These are phyloP conservation scores for Cheilosia variabilis DNA, from an alignment of 2,888 invertebrate species.

Conservation along the genomic window DNA sequence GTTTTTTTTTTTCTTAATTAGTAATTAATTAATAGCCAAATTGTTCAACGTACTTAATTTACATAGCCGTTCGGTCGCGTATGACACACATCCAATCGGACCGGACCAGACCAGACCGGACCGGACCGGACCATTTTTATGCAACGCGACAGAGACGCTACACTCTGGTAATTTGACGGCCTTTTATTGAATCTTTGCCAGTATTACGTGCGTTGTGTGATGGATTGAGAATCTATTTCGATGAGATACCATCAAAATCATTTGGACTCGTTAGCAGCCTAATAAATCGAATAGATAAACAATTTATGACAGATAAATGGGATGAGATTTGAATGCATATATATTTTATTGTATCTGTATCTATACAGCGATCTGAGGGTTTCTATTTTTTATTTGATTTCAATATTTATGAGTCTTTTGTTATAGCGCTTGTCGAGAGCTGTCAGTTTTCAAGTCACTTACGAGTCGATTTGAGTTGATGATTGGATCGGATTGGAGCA, in stretches of 20 bases:
- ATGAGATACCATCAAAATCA: conserved; percentile 5
- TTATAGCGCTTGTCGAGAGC: no score
- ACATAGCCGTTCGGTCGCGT: conserved; percentile 14
- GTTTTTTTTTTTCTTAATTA: conserved; percentile 51
- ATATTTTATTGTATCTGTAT: background rate
- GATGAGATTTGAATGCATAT: background rate
- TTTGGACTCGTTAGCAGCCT: background rate
- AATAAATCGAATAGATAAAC: conserved; percentile 7
- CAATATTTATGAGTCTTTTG: no score
- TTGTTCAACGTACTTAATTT: conserved; percentile 54
- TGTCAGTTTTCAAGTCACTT: no score
- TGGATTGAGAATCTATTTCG: conserved; percentile 45
- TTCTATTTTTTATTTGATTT: background rate
- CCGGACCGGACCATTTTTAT: conserved; percentile 5
- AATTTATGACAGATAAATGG: conserved; percentile 15
- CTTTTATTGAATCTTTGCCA: conserved; percentile 65
- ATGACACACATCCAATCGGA: background rate
- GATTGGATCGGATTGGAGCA: no score
- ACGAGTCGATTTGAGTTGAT: no score
- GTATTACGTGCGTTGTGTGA: conserved; percentile 48
- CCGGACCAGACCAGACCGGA: background rate
- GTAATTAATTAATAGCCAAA: conserved; percentile 66
- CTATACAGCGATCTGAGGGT: background rate
- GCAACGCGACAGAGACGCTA: conserved; percentile 24
- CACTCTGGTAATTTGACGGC: conserved; percentile 44